phyloP scores from a whole-genome alignment of 2,797 vertebrate species.

The Octomys mimax region DNA sequence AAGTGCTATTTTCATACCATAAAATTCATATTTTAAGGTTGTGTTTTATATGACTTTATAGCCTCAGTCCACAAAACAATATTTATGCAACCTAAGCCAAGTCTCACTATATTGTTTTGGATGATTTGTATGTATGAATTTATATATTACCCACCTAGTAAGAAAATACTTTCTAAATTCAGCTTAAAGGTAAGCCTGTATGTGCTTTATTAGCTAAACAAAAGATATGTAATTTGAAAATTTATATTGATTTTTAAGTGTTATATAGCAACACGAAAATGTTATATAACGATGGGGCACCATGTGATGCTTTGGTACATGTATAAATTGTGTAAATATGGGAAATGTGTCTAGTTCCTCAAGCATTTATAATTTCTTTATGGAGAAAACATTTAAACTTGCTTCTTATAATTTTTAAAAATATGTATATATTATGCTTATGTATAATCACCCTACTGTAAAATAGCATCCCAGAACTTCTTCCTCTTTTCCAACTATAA shows the following conservation, averaged over 20 bases:
- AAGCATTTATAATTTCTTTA: neutral
- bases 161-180: neutral
- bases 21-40: neutral
- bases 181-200: neutral
- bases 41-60: neutral
- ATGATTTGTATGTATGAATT: neutral
- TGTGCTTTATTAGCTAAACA: neutral
- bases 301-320: neutral
- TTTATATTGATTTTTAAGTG: neutral
- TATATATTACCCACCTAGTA: neutral
- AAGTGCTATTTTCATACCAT: neutral
- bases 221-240: conserved; percentile 4
- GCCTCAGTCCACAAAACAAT: neutral
- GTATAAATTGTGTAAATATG: neutral
- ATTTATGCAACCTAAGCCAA: neutral
- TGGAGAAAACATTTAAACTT: neutral
- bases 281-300: neutral
- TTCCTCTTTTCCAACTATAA: neutral
- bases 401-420: neutral
- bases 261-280: neutral
- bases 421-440: neutral
- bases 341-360: too few species aligned
- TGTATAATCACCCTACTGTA: neutral
- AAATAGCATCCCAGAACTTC: neutral
- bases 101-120: neutral